phyloP scores from a whole-genome alignment of 2,797 vertebrate species.

The Micropoecilia bifurca region DNA sequence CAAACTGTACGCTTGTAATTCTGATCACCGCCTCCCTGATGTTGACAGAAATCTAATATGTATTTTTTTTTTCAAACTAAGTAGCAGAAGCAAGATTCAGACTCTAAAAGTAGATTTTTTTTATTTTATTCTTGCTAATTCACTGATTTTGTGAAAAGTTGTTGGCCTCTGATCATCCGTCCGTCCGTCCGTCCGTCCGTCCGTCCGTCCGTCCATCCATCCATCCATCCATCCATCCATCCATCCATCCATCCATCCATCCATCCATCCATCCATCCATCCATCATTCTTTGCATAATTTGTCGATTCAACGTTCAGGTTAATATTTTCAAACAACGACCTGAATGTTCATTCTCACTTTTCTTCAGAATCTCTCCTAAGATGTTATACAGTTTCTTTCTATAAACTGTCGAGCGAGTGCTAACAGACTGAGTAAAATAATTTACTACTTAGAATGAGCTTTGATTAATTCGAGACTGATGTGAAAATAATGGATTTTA shows the following conservation, averaged over 20 bases:
- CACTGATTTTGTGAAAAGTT: conserved; percentile 30
- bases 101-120: not conserved
- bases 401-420: not conserved
- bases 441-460: not conserved
- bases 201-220: too few species aligned
- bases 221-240: too few species aligned
- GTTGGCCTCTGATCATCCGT: not conserved
- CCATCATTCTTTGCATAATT: not conserved
- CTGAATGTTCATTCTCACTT: not conserved
- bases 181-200: not conserved
- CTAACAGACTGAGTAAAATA: not conserved
- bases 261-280: not conserved
- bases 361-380: not conserved
- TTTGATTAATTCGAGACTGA: not conserved
- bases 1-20: conserved; percentile 54
- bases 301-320: not conserved
- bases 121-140: conserved; percentile 12
- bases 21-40: conserved; percentile 49
- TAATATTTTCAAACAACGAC: not conserved
- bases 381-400: not conserved
- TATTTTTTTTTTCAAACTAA: conserved; percentile 20
- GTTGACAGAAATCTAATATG: conserved; percentile 38
- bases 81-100: conserved; percentile 15
- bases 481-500: not conserved
- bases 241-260: too few species aligned